Evolutionary conservation across 2,888 invertebrate genomes (phyloP).

Genomic region (Pyrocoelia pectoralis): DNA sequence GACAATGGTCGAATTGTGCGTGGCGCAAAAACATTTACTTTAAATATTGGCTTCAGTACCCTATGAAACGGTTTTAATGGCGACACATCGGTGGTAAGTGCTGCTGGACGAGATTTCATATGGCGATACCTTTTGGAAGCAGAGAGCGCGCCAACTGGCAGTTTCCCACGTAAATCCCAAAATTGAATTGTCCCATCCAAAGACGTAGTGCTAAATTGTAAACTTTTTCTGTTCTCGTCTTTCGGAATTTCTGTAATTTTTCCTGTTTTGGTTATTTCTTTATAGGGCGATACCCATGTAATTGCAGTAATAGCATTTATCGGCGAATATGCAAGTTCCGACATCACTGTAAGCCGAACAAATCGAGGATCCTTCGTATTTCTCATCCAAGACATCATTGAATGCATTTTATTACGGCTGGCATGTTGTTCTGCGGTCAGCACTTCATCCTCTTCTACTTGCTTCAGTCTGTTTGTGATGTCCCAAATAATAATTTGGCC

Average conservation of each 20-base stretch:
- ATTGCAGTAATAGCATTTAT: conserved; percentile 70
- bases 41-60: conserved; percentile 70
- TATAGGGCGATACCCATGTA: conserved; percentile 72
- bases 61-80: conserved; percentile 68
- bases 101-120: conserved; percentile 65
- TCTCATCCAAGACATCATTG: conserved; percentile 75
- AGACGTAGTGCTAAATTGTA: conserved; percentile 72
- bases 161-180: conserved; percentile 67
- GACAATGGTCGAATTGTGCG: conserved; percentile 49
- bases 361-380: conserved; percentile 65
- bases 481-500: conserved; percentile 79
- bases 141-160: not conserved
- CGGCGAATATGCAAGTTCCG: conserved; percentile 70
- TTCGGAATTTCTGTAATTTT: conserved; percentile 58
- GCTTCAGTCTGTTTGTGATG: conserved; percentile 66
- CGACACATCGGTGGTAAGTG: conserved; percentile 68
- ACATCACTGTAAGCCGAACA: conserved; percentile 68
- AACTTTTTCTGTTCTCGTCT: conserved; percentile 57
- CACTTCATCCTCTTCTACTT: conserved; percentile 68
- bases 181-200: conserved; percentile 74
- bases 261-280: conserved; percentile 68
- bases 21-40: conserved; percentile 58
- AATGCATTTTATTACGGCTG: conserved; percentile 67
- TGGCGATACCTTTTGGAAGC: conserved; percentile 57
- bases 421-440: conserved; percentile 69